Evolutionary conservation across 2,797 vertebrate species (phyloP).

Genomic region (Sciurus vulgaris): DNA sequence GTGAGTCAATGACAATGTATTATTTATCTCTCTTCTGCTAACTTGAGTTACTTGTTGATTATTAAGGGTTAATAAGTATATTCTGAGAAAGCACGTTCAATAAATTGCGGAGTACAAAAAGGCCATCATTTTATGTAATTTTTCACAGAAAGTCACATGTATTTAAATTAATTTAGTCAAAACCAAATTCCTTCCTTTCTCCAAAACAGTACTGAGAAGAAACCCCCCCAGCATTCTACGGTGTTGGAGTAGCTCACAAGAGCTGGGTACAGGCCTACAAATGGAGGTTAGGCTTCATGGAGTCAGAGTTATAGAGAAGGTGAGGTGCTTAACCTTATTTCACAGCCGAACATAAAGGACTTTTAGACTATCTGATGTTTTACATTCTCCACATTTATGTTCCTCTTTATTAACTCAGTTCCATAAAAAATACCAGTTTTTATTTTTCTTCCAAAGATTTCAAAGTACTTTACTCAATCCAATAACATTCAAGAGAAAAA

Average conservation of each 20-base stretch:
- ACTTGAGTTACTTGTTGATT: constrained; percentile 14
- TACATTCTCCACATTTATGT: neutral
- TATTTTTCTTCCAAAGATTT: constrained; percentile 28
- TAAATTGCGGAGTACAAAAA: neutral
- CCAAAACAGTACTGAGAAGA: neutral
- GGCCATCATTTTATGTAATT: neutral
- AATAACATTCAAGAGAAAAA: neutral
- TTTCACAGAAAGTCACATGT: neutral
- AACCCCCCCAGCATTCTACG: neutral
- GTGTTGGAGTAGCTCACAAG: neutral
- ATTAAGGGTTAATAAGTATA: neutral
- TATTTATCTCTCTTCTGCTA: neutral
- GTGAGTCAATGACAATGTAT: neutral
- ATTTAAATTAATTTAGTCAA: constrained; percentile 59
- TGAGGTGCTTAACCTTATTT: neutral
- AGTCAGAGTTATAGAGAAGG: neutral
- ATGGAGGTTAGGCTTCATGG: neutral
- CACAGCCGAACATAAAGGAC: constrained; percentile 44
- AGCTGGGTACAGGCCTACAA: neutral
- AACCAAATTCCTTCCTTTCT: constrained; percentile 49
- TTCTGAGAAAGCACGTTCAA: neutral
- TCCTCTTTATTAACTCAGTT: neutral
- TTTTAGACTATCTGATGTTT: neutral
- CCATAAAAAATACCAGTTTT: neutral
- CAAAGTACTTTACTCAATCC: neutral